Conservation (phyloP, 2,113 vertebrate genomes). For the Motacilla alba region DNA sequence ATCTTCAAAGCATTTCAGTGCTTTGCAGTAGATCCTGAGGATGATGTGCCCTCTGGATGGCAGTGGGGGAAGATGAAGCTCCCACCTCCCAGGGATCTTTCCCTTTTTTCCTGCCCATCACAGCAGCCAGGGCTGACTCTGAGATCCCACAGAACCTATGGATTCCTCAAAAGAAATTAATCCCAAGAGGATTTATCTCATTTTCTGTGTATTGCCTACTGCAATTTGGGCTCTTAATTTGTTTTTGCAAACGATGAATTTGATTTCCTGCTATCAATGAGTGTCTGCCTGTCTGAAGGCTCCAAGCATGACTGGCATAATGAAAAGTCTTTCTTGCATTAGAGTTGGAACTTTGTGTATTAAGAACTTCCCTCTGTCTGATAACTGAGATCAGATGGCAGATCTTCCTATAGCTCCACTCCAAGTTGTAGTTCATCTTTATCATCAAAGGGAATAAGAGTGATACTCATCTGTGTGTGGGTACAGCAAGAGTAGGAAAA, state of each 20-base stretch:
- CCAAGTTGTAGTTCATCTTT: not conserved
- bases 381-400: not conserved
- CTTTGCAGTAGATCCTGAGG: not conserved
- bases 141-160: not conserved
- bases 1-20: not conserved
- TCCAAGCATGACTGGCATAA: constrained; percentile 26
- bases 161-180: not conserved
- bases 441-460: not conserved
- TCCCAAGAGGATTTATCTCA: not conserved
- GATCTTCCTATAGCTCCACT: not conserved
- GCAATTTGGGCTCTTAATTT: constrained; percentile 32
- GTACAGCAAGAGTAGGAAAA: not conserved
- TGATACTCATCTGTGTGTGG: not conserved
- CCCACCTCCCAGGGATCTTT: not conserved
- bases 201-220: not conserved
- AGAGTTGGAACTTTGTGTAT: not conserved
- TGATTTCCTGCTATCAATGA: not conserved
- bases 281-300: not conserved
- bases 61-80: not conserved
- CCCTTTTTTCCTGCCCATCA: not conserved
- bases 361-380: not conserved
- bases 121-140: not conserved
- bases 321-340: not conserved
- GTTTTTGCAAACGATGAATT: not conserved
- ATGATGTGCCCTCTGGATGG: not conserved